phyloP scores from a whole-genome alignment of 1,140 invertebrate species.

The Cheumatopsyche charites region DNA sequence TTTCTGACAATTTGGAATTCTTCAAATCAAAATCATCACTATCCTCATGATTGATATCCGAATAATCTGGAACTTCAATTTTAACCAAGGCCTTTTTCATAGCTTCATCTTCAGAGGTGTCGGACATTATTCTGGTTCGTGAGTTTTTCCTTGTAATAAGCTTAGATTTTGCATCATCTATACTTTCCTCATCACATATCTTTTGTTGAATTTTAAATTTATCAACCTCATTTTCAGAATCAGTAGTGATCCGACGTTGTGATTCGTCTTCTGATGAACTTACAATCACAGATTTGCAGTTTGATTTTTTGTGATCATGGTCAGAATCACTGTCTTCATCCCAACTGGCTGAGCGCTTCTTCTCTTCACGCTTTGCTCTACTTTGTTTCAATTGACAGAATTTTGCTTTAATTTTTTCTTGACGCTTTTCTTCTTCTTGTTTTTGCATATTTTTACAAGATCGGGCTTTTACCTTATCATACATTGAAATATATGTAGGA shows the following conservation, averaged over 20 bases:
- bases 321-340: conserved; percentile 79
- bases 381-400: conserved; percentile 88
- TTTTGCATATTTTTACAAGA: conserved; percentile 93
- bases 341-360: conserved; percentile 85
- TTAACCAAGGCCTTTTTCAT: conserved; percentile 55
- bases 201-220: conserved; percentile 50
- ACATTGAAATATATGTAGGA: conserved; percentile 95
- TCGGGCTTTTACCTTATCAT: conserved; percentile 96
- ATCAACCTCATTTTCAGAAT: conserved; percentile 58
- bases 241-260: conserved; percentile 52
- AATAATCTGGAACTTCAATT: conserved; percentile 55
- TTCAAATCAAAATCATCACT: conserved; percentile 53
- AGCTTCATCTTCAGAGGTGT: conserved; percentile 64
- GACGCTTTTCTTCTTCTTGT: conserved; percentile 85
- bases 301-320: conserved; percentile 55
- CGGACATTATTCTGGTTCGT: conserved; percentile 64
- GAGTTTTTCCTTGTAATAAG: conserved; percentile 62
- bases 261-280: conserved; percentile 66
- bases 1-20: conserved; percentile 50
- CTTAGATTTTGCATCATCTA: conserved; percentile 58
- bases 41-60: conserved; percentile 58
- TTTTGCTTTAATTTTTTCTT: conserved; percentile 86
- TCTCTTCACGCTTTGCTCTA: conserved; percentile 82
- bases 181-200: conserved; percentile 54
- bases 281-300: conserved; percentile 59